Conservation (phyloP, 1,140 invertebrate genomes). For the Linepithema humile region DNA sequence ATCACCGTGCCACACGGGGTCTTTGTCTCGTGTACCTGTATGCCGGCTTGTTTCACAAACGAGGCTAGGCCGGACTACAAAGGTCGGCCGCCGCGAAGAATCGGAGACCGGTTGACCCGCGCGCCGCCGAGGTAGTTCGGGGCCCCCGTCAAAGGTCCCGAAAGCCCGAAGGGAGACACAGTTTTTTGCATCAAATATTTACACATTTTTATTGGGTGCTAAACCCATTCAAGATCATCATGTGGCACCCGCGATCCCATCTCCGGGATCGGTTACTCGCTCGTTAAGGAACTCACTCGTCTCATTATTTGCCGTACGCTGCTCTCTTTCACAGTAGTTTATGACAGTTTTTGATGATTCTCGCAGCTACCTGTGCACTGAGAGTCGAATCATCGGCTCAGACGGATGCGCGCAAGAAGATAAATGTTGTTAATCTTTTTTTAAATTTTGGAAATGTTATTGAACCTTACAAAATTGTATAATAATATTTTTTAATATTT, state of each 20-base stretch:
- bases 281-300: neutral
- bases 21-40: slow-evolving; percentile 79
- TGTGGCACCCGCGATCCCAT: slow-evolving; percentile 45
- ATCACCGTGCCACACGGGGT: slow-evolving; percentile 63
- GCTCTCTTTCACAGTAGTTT: neutral
- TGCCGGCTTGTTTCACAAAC: slow-evolving; percentile 82
- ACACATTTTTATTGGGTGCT: slow-evolving; percentile 81
- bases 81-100: slow-evolving; percentile 70
- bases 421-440: neutral
- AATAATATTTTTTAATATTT: no score
- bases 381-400: neutral
- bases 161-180: slow-evolving; percentile 10
- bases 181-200: slow-evolving; percentile 79
- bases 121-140: slow-evolving; percentile 31
- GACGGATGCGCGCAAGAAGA: neutral
- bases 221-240: slow-evolving; percentile 73
- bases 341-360: neutral
- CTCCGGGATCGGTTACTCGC: slow-evolving; percentile 20
- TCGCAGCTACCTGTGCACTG: slow-evolving; percentile 12
- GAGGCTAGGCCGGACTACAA: slow-evolving; percentile 79
- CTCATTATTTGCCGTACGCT: neutral
- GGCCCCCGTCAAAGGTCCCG: neutral
- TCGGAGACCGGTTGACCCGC: slow-evolving; percentile 57
- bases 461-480: no score
- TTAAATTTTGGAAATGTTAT: neutral